phyloP scores from a whole-genome alignment of 1,140 invertebrate genomes.

The Lerema accius region DNA sequence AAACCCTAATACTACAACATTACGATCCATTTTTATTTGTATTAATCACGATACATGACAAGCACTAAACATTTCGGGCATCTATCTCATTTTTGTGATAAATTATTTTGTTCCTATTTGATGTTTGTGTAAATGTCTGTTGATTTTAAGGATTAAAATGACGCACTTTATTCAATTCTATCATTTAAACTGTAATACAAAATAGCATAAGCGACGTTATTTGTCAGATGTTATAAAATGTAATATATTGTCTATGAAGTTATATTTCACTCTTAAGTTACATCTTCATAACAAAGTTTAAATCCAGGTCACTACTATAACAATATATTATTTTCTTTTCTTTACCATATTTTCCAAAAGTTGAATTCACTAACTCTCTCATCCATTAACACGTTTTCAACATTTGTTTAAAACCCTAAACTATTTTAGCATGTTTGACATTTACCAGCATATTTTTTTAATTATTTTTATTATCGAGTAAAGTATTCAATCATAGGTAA shows the following conservation, averaged over 20 bases:
- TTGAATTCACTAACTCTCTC: constrained; percentile 15
- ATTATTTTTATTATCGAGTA: constrained; percentile 19
- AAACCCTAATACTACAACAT: constrained; percentile 1
- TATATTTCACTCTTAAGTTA: too few species aligned
- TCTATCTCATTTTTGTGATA: too few species aligned
- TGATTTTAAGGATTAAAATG: background rate
- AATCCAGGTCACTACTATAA: too few species aligned
- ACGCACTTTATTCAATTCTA: background rate
- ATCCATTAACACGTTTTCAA: constrained; percentile 19
- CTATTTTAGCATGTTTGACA: constrained; percentile 40
- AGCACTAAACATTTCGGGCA: background rate
- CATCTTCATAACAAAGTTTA: too few species aligned
- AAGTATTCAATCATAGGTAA: constrained; percentile 26
- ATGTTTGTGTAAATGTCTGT: background rate
- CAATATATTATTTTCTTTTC: background rate
- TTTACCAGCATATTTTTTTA: constrained; percentile 30
- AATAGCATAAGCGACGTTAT: background rate
- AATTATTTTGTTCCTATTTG: background rate
- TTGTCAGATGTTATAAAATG: too few species aligned
- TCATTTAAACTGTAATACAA: background rate
- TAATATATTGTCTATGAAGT: too few species aligned
- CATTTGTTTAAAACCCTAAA: constrained; percentile 12
- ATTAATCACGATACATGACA: constrained; percentile 16
- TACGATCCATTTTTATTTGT: constrained; percentile 6
- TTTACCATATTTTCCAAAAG: background rate